These are phyloP conservation scores for Amphipyra berbera DNA, from an alignment of 2,888 invertebrate genomes.

Conservation along the genomic window DNA sequence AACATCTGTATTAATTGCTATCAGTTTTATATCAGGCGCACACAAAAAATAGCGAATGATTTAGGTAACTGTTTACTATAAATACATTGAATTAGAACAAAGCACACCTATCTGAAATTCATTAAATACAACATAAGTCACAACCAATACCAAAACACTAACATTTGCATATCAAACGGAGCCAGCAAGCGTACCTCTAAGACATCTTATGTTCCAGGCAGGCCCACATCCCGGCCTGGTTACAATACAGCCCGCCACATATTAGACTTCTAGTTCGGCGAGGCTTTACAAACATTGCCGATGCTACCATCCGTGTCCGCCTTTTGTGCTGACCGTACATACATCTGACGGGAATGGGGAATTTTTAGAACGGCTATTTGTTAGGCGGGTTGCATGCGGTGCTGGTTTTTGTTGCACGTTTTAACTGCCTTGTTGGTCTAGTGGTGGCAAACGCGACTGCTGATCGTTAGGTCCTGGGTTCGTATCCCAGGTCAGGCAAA, in stretches of 20 bases:
- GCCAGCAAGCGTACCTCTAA: slow-evolving; percentile 16
- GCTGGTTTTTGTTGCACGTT: slow-evolving; percentile 8
- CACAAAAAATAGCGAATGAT: too few relatives aligned
- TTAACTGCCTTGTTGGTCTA: too few relatives aligned
- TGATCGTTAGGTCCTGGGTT: too few relatives aligned
- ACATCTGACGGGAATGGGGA: slow-evolving; percentile 40
- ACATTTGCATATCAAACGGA: slow-evolving; percentile 44
- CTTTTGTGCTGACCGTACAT: slow-evolving; percentile 66
- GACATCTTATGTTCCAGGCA: slow-evolving; percentile 29
- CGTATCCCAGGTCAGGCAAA: too few relatives aligned
- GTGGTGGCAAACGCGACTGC: too few relatives aligned
- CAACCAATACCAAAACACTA: slow-evolving; percentile 27
- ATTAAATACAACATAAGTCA: slow-evolving; percentile 14
- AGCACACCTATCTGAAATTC: background rate
- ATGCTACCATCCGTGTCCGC: slow-evolving; percentile 59
- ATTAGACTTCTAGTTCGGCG: slow-evolving; percentile 48
- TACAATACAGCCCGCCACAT: slow-evolving; percentile 51
- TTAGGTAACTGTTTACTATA: background rate
- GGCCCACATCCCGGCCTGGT: slow-evolving; percentile 7
- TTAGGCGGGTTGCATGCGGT: slow-evolving; percentile 24
- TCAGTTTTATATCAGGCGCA: too few relatives aligned
- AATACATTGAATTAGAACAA: background rate
- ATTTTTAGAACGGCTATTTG: slow-evolving; percentile 48
- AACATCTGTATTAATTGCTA: too few relatives aligned
- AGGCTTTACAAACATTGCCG: slow-evolving; percentile 64